Base-by-base conservation (phyloP, 2,113 vertebrate genomes). In the Pipra filicauda region DNA sequence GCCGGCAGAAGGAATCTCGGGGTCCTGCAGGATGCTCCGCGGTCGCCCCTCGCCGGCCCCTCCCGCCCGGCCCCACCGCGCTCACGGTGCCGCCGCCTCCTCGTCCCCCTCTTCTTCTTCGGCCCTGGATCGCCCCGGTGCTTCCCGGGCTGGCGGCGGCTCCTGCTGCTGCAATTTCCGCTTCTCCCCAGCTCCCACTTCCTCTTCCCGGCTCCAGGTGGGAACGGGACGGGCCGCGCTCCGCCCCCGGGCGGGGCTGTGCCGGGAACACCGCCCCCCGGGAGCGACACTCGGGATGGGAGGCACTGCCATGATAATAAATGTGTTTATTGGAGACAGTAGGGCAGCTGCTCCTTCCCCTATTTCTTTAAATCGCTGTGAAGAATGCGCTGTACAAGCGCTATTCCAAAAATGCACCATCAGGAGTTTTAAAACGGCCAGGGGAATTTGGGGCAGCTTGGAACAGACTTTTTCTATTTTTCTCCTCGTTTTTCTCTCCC, bases 111-210 rank as follows among this genome's bases (percentile, higher is more conserved):
- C 33, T 64, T 22, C 86, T 48, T 44, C 39, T 51, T 54, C 55
- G 35, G 41, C 67, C 62, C 92, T 71, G 77, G 22, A 73, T 87
- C 81, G 44, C 46, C 13, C 87, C 74, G 78, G 10, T 61, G 84
- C 84, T 88, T 28, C 93, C 83, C 95, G 17, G 83, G 61, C 79
- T 46, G 78, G 46, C 85, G 79, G 86, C 97, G 93, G 61, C 76
- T 6, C 20, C 75, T 27, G 49, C 85, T 92, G 97, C 98, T 97
- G 98, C 97, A 98, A 98, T 97, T 98, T 97, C 98, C 98, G 97
- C 94, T 93, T 94, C 93, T 98, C 96, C 97, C 90, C 76, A 86
- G 89, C 81, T 96, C 97, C 98, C 96, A 92, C 86, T 98, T 96
- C 98, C 97, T 96, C 97, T 94, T 96, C 95, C 94, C 91, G 95